Evolutionary conservation across 2,888 invertebrate species (phyloP).

Genomic region (Acanthococcus lagerstroemiae): DNA sequence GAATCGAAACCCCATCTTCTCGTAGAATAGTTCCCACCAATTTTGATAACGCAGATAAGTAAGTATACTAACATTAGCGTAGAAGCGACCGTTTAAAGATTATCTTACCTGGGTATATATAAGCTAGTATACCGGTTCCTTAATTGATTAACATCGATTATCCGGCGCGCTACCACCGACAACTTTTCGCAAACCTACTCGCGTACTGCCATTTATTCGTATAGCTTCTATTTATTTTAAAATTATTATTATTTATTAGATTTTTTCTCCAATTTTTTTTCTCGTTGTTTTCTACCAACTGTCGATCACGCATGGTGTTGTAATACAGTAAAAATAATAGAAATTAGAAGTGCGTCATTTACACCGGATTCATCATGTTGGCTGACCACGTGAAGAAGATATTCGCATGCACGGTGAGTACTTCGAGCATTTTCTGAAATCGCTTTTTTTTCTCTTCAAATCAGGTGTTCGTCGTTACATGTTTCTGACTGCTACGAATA

Average conservation of each 20-base stretch:
- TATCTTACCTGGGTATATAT: not conserved
- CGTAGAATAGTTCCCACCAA: conserved; percentile 15
- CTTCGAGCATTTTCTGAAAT: too few relatives aligned
- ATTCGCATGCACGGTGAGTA: not conserved
- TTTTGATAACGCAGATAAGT: conserved; percentile 15
- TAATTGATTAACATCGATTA: not conserved
- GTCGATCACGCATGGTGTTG: not conserved
- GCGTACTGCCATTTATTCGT: too few relatives aligned
- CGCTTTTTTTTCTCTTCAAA: too few relatives aligned
- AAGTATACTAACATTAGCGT: not conserved
- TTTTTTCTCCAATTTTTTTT: not conserved
- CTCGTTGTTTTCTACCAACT: not conserved
- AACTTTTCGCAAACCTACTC: too few relatives aligned
- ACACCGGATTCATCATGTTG: not conserved
- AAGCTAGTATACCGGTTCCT: not conserved
- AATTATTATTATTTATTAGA: not conserved
- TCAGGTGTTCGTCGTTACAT: too few relatives aligned
- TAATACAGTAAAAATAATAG: too few relatives aligned
- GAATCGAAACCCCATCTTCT: not conserved
- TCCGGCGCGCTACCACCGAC: too few relatives aligned
- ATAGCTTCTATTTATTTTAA: too few relatives aligned
- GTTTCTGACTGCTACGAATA: too few relatives aligned
- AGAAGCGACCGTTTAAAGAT: not conserved
- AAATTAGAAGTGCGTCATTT: too few relatives aligned
- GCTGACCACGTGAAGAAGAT: not conserved